A percentile compares a stretch with the other conserved stretches of the same genome.
phyloP scores from a whole-genome alignment of 1,140 invertebrate genomes.

The Diabrotica virgifera region DNA sequence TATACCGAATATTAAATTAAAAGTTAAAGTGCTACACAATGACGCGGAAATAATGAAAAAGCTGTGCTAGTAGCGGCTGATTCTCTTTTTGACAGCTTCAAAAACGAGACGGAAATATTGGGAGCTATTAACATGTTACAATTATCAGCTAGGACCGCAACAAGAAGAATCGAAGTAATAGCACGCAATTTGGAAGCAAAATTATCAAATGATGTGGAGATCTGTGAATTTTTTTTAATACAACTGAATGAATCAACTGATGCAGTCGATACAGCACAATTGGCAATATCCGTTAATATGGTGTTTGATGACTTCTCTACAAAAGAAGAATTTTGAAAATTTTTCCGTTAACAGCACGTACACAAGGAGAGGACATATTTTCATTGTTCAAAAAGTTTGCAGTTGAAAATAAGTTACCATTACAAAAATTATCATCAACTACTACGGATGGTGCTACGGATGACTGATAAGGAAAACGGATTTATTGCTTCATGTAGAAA shows the following conservation, averaged over 20 bases:
- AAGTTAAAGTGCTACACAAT: no score
- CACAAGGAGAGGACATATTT: background rate
- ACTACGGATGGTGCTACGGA: conserved; percentile 25
- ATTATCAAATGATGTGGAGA: conserved; percentile 28
- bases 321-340: conserved; percentile 30
- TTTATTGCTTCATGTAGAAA: conserved; percentile 27
- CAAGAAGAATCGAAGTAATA: conserved; percentile 29
- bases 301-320: conserved; percentile 28
- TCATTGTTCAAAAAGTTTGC: conserved; percentile 23
- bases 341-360: background rate
- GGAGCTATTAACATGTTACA: conserved; percentile 9
- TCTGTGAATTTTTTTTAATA: conserved; percentile 28
- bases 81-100: background rate
- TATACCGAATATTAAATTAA: no score
- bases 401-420: no score
- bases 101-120: conserved; percentile 6
- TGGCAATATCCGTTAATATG: conserved; percentile 27
- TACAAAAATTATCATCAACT: conserved; percentile 18
- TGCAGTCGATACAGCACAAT: conserved; percentile 18
- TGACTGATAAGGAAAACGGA: conserved; percentile 26
- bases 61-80: conserved; percentile 11
- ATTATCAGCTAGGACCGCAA: conserved; percentile 29
- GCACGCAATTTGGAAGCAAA: conserved; percentile 20
- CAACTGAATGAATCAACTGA: conserved; percentile 29
- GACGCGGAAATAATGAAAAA: conserved; percentile 18